phyloP scores from a whole-genome alignment of 1,140 invertebrate species.

The Drosophila miranda region DNA sequence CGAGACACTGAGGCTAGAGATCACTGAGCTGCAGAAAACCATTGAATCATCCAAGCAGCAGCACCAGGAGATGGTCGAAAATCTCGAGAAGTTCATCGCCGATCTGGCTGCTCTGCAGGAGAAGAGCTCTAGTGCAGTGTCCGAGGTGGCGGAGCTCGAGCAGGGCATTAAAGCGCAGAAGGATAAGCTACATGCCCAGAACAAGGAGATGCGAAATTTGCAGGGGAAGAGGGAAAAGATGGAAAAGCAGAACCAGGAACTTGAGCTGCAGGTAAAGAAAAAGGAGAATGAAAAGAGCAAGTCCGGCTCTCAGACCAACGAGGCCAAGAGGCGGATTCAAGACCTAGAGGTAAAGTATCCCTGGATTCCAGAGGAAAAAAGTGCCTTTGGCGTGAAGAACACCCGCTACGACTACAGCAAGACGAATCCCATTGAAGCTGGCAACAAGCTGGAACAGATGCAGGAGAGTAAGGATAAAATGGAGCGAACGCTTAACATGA shows the following conservation, averaged over 20 bases:
- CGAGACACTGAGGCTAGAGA: slow-evolving; percentile 91
- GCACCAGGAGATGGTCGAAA: slow-evolving; percentile 77
- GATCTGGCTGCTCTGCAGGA: slow-evolving; percentile 84
- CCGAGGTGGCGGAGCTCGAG: slow-evolving; percentile 83
- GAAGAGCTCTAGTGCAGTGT: slow-evolving; percentile 83
- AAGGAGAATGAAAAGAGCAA: slow-evolving; percentile 88
- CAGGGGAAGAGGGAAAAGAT: slow-evolving; percentile 87
- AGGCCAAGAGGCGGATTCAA: slow-evolving; percentile 76
- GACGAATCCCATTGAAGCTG: slow-evolving; percentile 85
- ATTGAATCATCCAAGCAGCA: slow-evolving; percentile 87
- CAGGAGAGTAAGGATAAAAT: slow-evolving; percentile 88
- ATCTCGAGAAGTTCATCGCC: slow-evolving; percentile 78
- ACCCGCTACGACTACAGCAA: slow-evolving; percentile 85
- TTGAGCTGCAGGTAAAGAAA: slow-evolving; percentile 91
- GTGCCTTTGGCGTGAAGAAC: slow-evolving; percentile 90
- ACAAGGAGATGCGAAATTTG: slow-evolving; percentile 88
- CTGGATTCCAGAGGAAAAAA: slow-evolving; percentile 92
- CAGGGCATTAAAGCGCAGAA: slow-evolving; percentile 89
- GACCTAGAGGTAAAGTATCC: slow-evolving; percentile 82
- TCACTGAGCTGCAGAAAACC: slow-evolving; percentile 89
- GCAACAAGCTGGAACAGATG: slow-evolving; percentile 85
- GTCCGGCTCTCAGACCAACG: slow-evolving; percentile 83
- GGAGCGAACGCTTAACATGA: slow-evolving; percentile 90
- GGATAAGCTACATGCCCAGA: slow-evolving; percentile 88
- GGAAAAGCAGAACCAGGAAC: slow-evolving; percentile 85